These are phyloP conservation scores for Olivierus martensii DNA, from an alignment of 1,140 invertebrate genomes.

Conservation along the genomic window DNA sequence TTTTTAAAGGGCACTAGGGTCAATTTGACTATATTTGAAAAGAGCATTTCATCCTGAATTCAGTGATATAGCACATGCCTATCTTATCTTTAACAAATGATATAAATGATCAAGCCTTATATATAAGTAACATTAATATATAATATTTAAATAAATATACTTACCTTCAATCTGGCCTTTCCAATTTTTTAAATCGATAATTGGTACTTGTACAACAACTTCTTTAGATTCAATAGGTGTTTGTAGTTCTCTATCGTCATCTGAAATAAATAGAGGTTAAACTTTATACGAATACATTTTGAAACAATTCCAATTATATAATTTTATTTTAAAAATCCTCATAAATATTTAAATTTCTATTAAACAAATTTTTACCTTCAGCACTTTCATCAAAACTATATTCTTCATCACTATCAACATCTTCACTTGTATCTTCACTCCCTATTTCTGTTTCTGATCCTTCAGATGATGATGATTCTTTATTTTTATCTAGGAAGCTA, in stretches of 20 bases:
- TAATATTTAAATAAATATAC: not conserved
- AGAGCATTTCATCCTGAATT: too few relatives aligned
- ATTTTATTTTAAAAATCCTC: not conserved
- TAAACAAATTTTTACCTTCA: slow-evolving; percentile 2
- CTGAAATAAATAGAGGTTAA: not conserved
- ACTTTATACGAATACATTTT: too few relatives aligned
- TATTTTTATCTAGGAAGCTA: slow-evolving; percentile 1
- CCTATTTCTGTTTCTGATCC: slow-evolving; percentile 15
- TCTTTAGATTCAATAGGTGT: not conserved
- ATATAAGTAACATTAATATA: too few relatives aligned
- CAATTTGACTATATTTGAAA: too few relatives aligned
- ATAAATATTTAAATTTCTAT: not conserved
- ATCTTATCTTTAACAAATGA: too few relatives aligned
- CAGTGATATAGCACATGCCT: too few relatives aligned
- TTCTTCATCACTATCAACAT: slow-evolving; percentile 42
- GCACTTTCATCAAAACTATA: slow-evolving; percentile 26
- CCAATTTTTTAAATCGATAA: not conserved
- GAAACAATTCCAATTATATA: not conserved
- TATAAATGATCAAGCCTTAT: too few relatives aligned
- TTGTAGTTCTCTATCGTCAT: not conserved
- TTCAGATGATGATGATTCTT: slow-evolving; percentile 6
- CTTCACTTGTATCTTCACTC: slow-evolving; percentile 32
- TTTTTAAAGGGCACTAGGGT: too few relatives aligned
- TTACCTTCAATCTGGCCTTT: not conserved
- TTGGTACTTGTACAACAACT: not conserved